A percentile compares a stretch with the other conserved stretches of the same genome.
Conservation (phyloP, 2,888 invertebrate species). For the Carcina quercana region DNA sequence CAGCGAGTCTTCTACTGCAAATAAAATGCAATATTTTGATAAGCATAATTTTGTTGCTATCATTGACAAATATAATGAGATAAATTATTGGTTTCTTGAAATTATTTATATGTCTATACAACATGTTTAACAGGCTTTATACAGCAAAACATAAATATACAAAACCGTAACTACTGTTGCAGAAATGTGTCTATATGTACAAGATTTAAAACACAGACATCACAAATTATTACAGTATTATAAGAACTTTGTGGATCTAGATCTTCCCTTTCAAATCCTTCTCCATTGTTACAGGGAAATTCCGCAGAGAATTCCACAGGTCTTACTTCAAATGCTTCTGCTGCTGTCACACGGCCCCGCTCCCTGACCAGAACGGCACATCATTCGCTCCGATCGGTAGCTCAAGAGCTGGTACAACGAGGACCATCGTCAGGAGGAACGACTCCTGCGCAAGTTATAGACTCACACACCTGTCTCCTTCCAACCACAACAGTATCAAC, state of each 20-base stretch:
- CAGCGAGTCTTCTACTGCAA: too few relatives aligned
- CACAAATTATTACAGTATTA: not conserved
- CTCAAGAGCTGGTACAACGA: constrained; percentile 56
- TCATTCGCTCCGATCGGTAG: constrained; percentile 63
- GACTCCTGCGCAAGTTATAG: constrained; percentile 65
- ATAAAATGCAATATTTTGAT: too few relatives aligned
- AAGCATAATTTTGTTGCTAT: too few relatives aligned
- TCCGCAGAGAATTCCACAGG: constrained; percentile 81
- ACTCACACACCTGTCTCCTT: constrained; percentile 61
- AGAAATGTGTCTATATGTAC: not conserved
- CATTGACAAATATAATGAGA: too few relatives aligned
- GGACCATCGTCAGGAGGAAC: constrained; percentile 59
- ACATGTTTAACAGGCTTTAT: too few relatives aligned
- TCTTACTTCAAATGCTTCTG: constrained; percentile 79
- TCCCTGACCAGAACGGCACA: constrained; percentile 53
- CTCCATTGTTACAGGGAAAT: constrained; percentile 78
- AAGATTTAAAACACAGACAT: not conserved
- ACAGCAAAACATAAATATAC: too few relatives aligned
- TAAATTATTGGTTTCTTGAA: too few relatives aligned
- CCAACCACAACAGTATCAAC: constrained; percentile 60
- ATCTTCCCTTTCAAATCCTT: constrained; percentile 3
- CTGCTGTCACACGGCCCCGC: constrained; percentile 40
- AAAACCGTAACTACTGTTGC: not conserved
- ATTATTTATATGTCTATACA: too few relatives aligned
- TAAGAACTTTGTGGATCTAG: not conserved